phyloP scores from a whole-genome alignment of 2,888 invertebrate genomes.

The Lithophane leautieri region DNA sequence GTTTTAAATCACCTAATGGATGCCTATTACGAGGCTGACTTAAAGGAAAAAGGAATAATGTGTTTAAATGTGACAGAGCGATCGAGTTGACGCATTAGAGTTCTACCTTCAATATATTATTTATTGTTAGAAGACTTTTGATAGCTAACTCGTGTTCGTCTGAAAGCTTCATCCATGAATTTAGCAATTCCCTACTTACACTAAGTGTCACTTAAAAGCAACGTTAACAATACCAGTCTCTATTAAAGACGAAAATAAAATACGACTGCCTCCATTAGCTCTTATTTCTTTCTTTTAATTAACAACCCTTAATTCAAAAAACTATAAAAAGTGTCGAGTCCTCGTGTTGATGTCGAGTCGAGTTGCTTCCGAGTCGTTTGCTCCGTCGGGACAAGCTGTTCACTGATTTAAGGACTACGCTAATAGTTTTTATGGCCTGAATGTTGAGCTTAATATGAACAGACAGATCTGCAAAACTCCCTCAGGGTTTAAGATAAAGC shows the following conservation, averaged over 20 bases:
- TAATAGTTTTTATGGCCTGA: slow-evolving; percentile 7
- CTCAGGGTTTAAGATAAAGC: background rate
- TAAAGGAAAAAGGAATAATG: slow-evolving; percentile 37
- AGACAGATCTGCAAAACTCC: background rate
- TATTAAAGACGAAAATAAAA: background rate
- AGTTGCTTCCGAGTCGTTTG: slow-evolving; percentile 32
- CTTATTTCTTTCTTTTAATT: background rate
- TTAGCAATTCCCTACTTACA: background rate
- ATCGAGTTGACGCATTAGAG: background rate
- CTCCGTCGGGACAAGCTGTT: slow-evolving; percentile 13
- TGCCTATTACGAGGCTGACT: slow-evolving; percentile 11
- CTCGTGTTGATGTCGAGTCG: slow-evolving; percentile 19
- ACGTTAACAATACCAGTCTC: slow-evolving; percentile 5
- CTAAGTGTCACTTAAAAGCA: background rate
- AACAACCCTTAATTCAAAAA: slow-evolving; percentile 3
- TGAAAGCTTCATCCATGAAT: background rate
- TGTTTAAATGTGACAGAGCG: slow-evolving; percentile 10
- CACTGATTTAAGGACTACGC: slow-evolving; percentile 23
- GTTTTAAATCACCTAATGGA: slow-evolving; percentile 40
- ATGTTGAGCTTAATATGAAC: background rate
- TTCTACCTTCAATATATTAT: slow-evolving; percentile 11
- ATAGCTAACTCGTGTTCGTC: slow-evolving; percentile 34
- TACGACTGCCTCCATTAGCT: background rate
- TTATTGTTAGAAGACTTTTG: slow-evolving; percentile 1
- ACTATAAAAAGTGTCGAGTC: background rate